phyloP scores from a whole-genome alignment of 2,888 invertebrate genomes.

The Lasioglossum vierecki region DNA sequence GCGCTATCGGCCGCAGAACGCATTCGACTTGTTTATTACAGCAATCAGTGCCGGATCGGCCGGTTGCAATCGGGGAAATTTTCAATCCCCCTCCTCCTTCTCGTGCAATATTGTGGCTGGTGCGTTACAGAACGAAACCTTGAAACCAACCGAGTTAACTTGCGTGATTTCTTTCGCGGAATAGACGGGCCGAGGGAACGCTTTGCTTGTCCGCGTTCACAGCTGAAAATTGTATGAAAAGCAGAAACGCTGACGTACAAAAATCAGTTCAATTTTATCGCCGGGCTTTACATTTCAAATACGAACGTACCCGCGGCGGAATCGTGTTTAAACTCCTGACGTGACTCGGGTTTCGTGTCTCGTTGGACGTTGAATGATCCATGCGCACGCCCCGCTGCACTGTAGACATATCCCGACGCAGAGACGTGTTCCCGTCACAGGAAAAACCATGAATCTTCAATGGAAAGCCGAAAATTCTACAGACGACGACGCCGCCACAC shows the following conservation, averaged over 20 bases:
- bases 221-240: background rate
- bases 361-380: constrained; percentile 44
- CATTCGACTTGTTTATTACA: constrained; percentile 26
- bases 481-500: background rate
- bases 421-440: constrained; percentile 8
- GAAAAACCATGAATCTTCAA: background rate
- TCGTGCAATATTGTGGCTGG: background rate
- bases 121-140: background rate
- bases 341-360: constrained; percentile 44
- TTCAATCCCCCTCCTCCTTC: background rate
- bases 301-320: constrained; percentile 1
- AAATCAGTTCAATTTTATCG: constrained; percentile 25
- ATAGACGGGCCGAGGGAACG: background rate
- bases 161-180: background rate
- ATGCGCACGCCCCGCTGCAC: constrained; percentile 10
- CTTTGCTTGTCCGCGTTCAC: background rate
- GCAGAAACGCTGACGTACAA: background rate
- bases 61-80: constrained; percentile 2
- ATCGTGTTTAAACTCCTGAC: constrained; percentile 21
- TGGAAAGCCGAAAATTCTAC: constrained; percentile 11
- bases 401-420: constrained; percentile 15
- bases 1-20: constrained; percentile 7
- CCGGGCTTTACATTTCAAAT: constrained; percentile 8
- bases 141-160: background rate
- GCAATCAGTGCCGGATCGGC: constrained; percentile 24